A percentile compares a stretch with the other conserved stretches of the same genome.
These are phyloP conservation scores for Xestia sexstrigata DNA, from an alignment of 2,888 invertebrate species.

Conservation along the genomic window DNA sequence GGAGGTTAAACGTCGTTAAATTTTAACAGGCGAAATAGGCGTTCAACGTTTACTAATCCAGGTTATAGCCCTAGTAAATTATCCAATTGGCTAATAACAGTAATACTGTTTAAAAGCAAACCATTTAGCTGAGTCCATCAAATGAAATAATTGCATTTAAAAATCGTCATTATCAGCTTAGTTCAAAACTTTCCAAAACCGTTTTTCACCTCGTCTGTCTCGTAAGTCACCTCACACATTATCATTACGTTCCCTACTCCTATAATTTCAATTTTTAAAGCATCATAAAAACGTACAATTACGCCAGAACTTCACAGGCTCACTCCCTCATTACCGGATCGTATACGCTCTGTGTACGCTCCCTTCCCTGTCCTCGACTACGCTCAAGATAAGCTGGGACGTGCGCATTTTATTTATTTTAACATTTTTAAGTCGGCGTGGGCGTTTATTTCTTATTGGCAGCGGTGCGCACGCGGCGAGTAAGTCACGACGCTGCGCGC, in stretches of 20 bases:
- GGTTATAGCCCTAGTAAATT: not conserved
- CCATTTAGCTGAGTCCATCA: slow-evolving; percentile 2
- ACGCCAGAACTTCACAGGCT: slow-evolving; percentile 20
- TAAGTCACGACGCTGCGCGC: slow-evolving; percentile 89
- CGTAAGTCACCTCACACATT: slow-evolving; percentile 36
- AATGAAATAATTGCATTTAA: not conserved
- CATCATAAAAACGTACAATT: slow-evolving; percentile 28
- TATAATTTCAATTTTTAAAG: slow-evolving; percentile 48
- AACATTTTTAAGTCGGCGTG: slow-evolving; percentile 86
- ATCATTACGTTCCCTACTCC: slow-evolving; percentile 44
- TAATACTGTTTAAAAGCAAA: not conserved
- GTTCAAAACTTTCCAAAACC: slow-evolving; percentile 21
- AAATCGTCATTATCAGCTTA: not conserved
- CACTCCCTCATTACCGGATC: slow-evolving; percentile 40
- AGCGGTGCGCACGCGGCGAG: slow-evolving; percentile 78
- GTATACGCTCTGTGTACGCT: slow-evolving; percentile 70
- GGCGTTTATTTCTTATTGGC: slow-evolving; percentile 80
- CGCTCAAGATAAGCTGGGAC: slow-evolving; percentile 87
- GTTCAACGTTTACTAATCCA: not conserved
- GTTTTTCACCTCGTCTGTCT: slow-evolving; percentile 33
- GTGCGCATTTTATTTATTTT: slow-evolving; percentile 91
- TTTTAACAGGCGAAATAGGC: not conserved
- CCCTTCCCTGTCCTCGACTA: slow-evolving; percentile 83
- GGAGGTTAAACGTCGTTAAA: not conserved
- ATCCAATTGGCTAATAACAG: not conserved